A percentile compares a stretch with the other conserved stretches of the same genome.
These are phyloP conservation scores for Plecotus auritus DNA, from an alignment of 2,113 vertebrate genomes.

Conservation along the genomic window DNA sequence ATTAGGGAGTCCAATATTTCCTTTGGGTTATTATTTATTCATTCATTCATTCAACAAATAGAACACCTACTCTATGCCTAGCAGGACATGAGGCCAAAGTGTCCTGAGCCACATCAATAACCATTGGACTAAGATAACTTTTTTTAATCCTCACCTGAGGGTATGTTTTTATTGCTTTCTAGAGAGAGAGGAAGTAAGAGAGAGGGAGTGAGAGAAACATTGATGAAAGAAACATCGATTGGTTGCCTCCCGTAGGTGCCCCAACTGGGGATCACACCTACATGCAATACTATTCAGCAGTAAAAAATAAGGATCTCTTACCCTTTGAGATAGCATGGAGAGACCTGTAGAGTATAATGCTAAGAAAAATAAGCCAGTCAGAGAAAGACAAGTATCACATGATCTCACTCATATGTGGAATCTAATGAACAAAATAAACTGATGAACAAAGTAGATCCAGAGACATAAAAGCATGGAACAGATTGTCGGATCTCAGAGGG, in stretches of 20 bases:
- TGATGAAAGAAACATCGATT: neutral
- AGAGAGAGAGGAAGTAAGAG: neutral
- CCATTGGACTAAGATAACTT: neutral
- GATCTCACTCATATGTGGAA: no score
- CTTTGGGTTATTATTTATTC: neutral
- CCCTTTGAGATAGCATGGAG: no score
- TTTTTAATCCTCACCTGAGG: neutral
- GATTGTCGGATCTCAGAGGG: no score
- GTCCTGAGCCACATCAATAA: neutral
- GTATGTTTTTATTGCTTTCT: neutral
- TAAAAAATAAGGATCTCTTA: no score
- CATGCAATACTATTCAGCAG: no score
- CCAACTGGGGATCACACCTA: neutral
- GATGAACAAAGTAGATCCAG: no score
- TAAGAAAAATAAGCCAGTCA: no score
- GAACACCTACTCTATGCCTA: neutral
- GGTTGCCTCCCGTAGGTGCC: neutral
- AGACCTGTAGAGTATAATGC: no score
- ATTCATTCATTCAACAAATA: neutral
- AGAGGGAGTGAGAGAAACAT: neutral
- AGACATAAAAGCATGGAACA: no score
- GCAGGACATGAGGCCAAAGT: neutral
- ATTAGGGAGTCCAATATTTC: neutral
- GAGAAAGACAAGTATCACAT: no score
- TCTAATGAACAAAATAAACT: no score